Percentiles rank a stretch among this genome's conserved stretches.
Evolutionary conservation across 2,888 invertebrate species (phyloP).

Genomic region (Volucella bombylans): DNA sequence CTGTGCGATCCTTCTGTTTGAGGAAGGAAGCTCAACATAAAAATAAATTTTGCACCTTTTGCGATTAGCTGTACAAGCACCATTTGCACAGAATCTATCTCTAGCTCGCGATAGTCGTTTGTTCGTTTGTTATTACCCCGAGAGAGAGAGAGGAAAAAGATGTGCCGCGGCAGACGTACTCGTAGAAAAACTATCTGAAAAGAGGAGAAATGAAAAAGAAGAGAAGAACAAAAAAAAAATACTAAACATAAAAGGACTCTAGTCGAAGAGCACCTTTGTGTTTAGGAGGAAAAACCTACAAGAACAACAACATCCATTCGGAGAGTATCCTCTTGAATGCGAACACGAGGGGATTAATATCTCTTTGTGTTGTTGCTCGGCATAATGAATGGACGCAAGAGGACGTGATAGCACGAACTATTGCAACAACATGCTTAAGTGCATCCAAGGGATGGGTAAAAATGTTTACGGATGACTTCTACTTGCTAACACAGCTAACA

Average conservation of each 20-base stretch:
- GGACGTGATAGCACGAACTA: conserved; percentile 69
- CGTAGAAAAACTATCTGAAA: neutral
- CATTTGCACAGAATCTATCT: conserved; percentile 69
- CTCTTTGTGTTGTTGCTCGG: conserved; percentile 58
- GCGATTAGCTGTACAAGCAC: conserved; percentile 62
- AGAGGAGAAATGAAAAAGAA: no score
- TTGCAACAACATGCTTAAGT: conserved; percentile 71
- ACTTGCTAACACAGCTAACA: conserved; percentile 15
- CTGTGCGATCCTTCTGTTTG: conserved; percentile 8
- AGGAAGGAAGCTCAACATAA: conserved; percentile 58
- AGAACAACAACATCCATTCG: conserved; percentile 40
- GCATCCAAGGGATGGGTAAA: conserved; percentile 30
- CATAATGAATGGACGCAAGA: conserved; percentile 58
- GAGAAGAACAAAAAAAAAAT: conserved; percentile 18
- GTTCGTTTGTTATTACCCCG: conserved; percentile 59
- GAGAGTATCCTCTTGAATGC: conserved; percentile 18
- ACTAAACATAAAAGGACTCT: conserved; percentile 21
- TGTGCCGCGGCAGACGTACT: conserved; percentile 34
- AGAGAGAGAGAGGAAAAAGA: conserved; percentile 15
- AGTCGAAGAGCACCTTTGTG: conserved; percentile 55
- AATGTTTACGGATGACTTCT: neutral
- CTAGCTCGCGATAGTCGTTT: conserved; percentile 48
- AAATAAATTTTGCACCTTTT: conserved; percentile 47
- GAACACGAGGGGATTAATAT: conserved; percentile 34
- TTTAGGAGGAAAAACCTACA: conserved; percentile 1